phyloP scores from a whole-genome alignment of 2,888 invertebrate species.

The Acholoe squamosa region DNA sequence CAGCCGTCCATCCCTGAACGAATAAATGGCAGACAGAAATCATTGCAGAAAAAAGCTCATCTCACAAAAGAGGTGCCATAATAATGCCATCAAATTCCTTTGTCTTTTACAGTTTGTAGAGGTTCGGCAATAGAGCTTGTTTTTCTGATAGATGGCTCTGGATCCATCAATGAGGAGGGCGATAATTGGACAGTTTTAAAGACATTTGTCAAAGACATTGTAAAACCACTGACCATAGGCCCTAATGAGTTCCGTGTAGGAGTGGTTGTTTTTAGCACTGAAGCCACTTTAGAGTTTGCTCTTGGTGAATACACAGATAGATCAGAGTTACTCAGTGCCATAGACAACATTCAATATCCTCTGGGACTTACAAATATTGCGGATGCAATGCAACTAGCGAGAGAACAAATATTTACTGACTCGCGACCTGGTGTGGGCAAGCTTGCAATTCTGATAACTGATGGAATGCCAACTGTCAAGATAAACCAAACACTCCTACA shows the following conservation, averaged over 20 bases:
- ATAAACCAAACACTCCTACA: neutral
- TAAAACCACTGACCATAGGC: slow-evolving; percentile 47
- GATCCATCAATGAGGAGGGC: slow-evolving; percentile 62
- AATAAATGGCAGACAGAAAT: too few relatives aligned
- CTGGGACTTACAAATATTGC: slow-evolving; percentile 7
- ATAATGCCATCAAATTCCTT: neutral
- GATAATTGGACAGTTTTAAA: slow-evolving; percentile 60
- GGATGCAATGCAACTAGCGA: neutral
- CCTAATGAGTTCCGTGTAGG: slow-evolving; percentile 60
- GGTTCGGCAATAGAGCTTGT: slow-evolving; percentile 48
- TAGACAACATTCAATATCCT: neutral
- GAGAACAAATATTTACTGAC: neutral
- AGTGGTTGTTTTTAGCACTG: slow-evolving; percentile 25
- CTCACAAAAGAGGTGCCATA: too few relatives aligned
- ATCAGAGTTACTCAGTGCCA: neutral
- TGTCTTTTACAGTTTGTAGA: neutral
- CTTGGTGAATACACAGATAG: neutral
- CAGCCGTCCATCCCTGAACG: neutral
- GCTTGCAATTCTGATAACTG: slow-evolving; percentile 25
- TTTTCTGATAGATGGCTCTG: slow-evolving; percentile 65
- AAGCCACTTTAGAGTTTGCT: neutral
- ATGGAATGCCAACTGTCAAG: slow-evolving; percentile 13
- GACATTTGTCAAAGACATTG: slow-evolving; percentile 52
- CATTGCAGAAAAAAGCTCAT: too few relatives aligned
- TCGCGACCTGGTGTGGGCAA: neutral